A percentile compares a stretch with the other conserved stretches of the same genome.
phyloP scores from a whole-genome alignment of 1,140 invertebrate genomes.

The Drosophila pseudoananassae region DNA sequence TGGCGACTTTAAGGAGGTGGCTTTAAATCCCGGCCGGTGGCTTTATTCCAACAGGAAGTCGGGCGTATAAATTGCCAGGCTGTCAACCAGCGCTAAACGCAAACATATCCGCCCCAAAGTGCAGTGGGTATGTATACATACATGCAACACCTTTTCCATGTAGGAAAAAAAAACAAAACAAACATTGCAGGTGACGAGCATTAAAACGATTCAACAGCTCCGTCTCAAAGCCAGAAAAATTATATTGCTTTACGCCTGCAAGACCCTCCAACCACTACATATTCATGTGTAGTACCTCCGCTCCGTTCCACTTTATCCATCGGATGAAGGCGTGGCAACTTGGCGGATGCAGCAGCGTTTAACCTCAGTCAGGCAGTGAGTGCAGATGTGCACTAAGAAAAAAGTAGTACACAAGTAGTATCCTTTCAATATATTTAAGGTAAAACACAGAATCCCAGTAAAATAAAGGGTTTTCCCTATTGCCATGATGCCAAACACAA shows the following conservation, averaged over 20 bases:
- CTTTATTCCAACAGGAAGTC: slow-evolving; percentile 42
- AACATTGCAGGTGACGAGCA: slow-evolving; percentile 74
- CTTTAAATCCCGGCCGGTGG: slow-evolving; percentile 42
- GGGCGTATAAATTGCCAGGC: slow-evolving; percentile 71
- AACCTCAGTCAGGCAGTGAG: slow-evolving; percentile 35
- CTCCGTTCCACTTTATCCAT: background rate
- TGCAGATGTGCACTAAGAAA: slow-evolving; percentile 1
- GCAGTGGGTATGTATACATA: slow-evolving; percentile 18
- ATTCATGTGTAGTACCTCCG: slow-evolving; percentile 2
- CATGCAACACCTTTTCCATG: slow-evolving; percentile 52
- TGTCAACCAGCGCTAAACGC: slow-evolving; percentile 71
- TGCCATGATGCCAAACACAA: background rate
- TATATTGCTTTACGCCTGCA: slow-evolving; percentile 68
- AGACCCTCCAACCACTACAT: background rate
- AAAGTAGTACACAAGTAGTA: background rate
- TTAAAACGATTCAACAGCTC: slow-evolving; percentile 82
- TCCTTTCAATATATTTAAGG: background rate
- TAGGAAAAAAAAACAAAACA: slow-evolving; percentile 37
- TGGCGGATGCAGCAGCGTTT: slow-evolving; percentile 65
- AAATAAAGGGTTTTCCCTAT: background rate
- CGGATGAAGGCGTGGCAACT: slow-evolving; percentile 47
- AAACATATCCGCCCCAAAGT: slow-evolving; percentile 63
- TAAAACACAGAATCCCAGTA: background rate
- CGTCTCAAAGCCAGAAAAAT: slow-evolving; percentile 72
- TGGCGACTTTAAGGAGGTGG: slow-evolving; percentile 36